Evolutionary conservation across 2,797 vertebrate genomes (phyloP), one percentile per base, ranked within the genome.

Genomic region (Gambelia wislizenii): DNA sequence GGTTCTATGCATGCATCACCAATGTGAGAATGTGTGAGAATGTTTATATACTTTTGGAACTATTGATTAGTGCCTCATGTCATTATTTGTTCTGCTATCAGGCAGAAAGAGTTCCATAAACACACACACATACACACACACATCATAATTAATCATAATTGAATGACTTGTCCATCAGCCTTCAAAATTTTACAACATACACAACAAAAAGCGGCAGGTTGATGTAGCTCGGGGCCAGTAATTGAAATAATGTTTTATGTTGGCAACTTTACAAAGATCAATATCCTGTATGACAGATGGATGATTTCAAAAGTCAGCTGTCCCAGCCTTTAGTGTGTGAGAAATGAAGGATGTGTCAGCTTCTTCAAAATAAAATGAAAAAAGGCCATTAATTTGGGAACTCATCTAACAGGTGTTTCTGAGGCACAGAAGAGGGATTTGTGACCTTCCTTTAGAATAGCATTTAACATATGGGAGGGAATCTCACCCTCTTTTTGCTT

Each of bases 361-460:
- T 67, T 72, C 56, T 52, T 16, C 80, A 59, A 59, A 61, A 47
- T 59, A 81, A 13, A 81, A 83, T 9, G 33, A 9, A 87, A 89
- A 88, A 83, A 59, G 8, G 0, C 42, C 89, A 92, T 92, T 92
- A 92, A 33, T 94, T 94, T 91, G 74, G 91, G 94, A 95, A 94
- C 22, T 64, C 33, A 16, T 91, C 92, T 94, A 93, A 87, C 83
- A 93, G 74, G 49, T 91, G 61, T 91, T 94, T 91, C 88, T 89
- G 88, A 91, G 94, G 92, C 94, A 89, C 18, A 91, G 88, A 27
- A 85, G 89, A 92, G 89, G 20, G 4, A 87, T 92, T 92, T 82
- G 79, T 91, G 67, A 56, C 59, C 88, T 94, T 87, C 22, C 86
- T 88, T 2, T 91, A 36, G 74, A 89, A 94, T 89, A 81, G 13